Percentiles rank a stretch among this genome's conserved stretches.
Conservation (phyloP, 2,797 vertebrate genomes). For the Girardinus metallicus region DNA sequence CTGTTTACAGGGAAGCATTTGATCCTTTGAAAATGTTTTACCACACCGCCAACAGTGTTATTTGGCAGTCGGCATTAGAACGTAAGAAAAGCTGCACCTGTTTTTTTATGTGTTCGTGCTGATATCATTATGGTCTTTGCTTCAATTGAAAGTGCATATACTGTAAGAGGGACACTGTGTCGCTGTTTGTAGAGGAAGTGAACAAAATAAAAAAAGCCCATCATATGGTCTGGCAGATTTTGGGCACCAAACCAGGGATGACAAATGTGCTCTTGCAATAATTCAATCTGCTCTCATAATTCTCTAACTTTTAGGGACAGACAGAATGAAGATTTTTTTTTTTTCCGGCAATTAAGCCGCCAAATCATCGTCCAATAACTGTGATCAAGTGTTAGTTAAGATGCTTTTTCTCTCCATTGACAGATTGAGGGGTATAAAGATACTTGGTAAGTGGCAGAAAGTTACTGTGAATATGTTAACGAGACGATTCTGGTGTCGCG, state of each 20-base stretch:
- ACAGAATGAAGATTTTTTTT: slow-evolving; percentile 77
- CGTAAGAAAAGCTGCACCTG: slow-evolving; percentile 57
- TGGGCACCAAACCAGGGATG: slow-evolving; percentile 85
- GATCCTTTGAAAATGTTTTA: slow-evolving; percentile 53
- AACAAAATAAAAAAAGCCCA: slow-evolving; percentile 85
- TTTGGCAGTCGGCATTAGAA: slow-evolving; percentile 57
- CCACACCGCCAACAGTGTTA: slow-evolving; percentile 36
- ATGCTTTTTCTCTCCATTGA: slow-evolving; percentile 81
- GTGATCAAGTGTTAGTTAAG: slow-evolving; percentile 83
- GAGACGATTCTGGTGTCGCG: slow-evolving; percentile 68
- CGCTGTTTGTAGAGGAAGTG: slow-evolving; percentile 84
- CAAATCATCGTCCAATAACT: slow-evolving; percentile 83
- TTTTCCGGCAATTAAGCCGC: slow-evolving; percentile 81
- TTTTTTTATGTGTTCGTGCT: slow-evolving; percentile 55
- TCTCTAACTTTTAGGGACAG: slow-evolving; percentile 87
- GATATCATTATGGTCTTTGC: slow-evolving; percentile 53
- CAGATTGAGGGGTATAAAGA: slow-evolving; percentile 85
- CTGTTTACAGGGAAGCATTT: slow-evolving; percentile 60
- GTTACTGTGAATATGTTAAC: slow-evolving; percentile 83
- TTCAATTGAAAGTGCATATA: slow-evolving; percentile 56
- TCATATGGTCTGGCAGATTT: slow-evolving; percentile 92
- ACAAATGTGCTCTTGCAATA: slow-evolving; percentile 88
- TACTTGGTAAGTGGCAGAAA: slow-evolving; percentile 80
- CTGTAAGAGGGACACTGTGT: slow-evolving; percentile 69
- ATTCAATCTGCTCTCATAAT: slow-evolving; percentile 89